Evolutionary conservation across 1,140 invertebrate species (phyloP), one percentile per base, ranked within the genome.

Genomic region (Bombus superbus): DNA sequence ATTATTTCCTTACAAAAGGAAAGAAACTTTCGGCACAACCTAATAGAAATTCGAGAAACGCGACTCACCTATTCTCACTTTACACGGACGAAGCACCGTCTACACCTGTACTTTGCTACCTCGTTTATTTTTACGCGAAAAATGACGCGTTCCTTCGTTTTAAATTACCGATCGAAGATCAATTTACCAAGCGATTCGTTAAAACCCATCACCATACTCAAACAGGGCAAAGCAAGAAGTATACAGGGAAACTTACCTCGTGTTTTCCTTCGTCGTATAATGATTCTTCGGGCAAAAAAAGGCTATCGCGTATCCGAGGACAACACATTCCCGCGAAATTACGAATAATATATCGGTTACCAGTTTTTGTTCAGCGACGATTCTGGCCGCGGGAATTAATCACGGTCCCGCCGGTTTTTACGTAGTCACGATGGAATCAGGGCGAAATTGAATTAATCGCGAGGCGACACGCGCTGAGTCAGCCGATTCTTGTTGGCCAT

Each of bases 371-470:
- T 11, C 10, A 0, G 1, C 28, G 59, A 0, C 28, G 11, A 10
- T 15, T 25, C 28, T 28, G 66, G 3, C 25, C 35, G 25, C 8
- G 32, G 6, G 64, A 53, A 69, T 81, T 72, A 81, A 81, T 81
- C 47, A 72, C 22, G 32, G 18, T 59, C 44, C 25, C 44, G 28
- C 8, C 8, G 25, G 5, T 72, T 59, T 81, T 72, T 72, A 42
- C 11, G 1, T 2, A 3, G 9, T 10, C 40, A 2, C 3, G 69
- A 81, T 81, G 15, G 28, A 81, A 73, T 59, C 47, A 22, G 47
- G 68, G 35, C 44, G 47, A 72, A 81, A 71, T 72, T 72, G 80
- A 81, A 73, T 81, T 73, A 73, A 81, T 81, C 68, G 79, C 74
- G 8, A 32, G 9, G 40, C 38, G 32, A 71, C 25, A 69, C 78